Base-by-base conservation (phyloP, 2,113 vertebrate genomes). In the Haemorhous mexicanus region DNA sequence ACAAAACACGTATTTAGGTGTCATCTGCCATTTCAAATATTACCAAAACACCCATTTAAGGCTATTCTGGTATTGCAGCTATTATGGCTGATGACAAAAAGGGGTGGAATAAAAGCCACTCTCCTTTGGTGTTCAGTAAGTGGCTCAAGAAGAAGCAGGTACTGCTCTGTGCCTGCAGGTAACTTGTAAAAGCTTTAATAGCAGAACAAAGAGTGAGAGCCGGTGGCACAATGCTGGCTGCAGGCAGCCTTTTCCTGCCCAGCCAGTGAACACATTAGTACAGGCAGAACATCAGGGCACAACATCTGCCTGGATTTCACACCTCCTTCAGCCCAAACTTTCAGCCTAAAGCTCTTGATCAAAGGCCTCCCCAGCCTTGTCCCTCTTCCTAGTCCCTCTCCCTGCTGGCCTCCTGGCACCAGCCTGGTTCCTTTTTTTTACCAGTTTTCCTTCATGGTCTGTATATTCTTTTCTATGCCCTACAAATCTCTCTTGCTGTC, bases 181-280 rank as follows among this genome's bases (percentile, higher is more conserved):
- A 41, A 28, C 11, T n/a, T 3, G 4, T 41, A 41, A 84, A 84
- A 84, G 11, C 49, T 76, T 69, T 80, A 84, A 52, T 0, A 11
- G 28, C 20, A 37, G 22, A 52, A 32, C 21, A 79, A 82, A 28
- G 4, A 50, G 39, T 33, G 52, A 28, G n/a, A 96, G 28, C 37
- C 44, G 62, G 53, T 79, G 78, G 78, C 64, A 41, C 5, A 14
- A 9, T 13, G 16, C 2, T 33, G 30, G 43, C 16, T 83, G 70
- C 66, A 75, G 35, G 35, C 10, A 49, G 67, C 28, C 26, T 56
- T 18, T 73, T 39, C 30, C 49, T 95, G 56, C 24, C 47, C 73
- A 63, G 27, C 4, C 33, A 23, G 13, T 3, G 7, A 75, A 47
- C 17, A 33, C 5, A 1, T 3, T 1, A 6, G 27, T 3, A 22